Conservation (phyloP, 2,797 vertebrate genomes). For the Eulemur coronatus region DNA sequence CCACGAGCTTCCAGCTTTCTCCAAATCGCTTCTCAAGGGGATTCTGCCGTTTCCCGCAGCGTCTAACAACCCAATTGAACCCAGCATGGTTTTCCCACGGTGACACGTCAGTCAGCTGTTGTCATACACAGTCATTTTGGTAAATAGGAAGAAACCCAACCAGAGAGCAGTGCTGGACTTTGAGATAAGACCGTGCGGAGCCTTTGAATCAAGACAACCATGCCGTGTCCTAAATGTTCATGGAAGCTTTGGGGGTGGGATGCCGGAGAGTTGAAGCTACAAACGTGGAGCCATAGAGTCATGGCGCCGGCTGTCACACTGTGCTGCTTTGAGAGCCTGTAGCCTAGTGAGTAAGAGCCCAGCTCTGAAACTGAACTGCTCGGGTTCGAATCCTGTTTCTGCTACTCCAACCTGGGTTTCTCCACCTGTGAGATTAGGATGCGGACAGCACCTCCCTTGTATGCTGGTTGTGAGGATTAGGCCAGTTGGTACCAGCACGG, state of each 20-base stretch:
- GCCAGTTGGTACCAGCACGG: neutral
- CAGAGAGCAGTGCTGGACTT: neutral
- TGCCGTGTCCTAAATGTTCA: neutral
- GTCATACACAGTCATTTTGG: neutral
- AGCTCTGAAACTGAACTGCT: neutral
- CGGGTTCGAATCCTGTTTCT: neutral
- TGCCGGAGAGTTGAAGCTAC: neutral
- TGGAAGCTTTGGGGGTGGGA: neutral
- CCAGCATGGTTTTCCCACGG: neutral
- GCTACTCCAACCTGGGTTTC: neutral
- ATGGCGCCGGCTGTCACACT: rapidly evolving
- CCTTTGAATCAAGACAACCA: neutral
- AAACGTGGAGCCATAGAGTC: too few relatives aligned
- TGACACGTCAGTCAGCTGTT: neutral
- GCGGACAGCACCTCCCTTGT: neutral
- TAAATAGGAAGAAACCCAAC: neutral
- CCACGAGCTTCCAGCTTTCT: neutral
- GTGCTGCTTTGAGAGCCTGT: neutral
- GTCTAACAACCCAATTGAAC: neutral
- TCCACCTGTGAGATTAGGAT: neutral
- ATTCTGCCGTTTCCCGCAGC: neutral
- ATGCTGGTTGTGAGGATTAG: too few relatives aligned
- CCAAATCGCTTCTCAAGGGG: neutral
- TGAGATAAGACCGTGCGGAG: neutral
- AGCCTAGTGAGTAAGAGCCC: neutral